Evolutionary conservation across 2,888 invertebrate genomes (phyloP), one percentile per base, ranked within the genome.

Genomic region (Cloeon dipterum): DNA sequence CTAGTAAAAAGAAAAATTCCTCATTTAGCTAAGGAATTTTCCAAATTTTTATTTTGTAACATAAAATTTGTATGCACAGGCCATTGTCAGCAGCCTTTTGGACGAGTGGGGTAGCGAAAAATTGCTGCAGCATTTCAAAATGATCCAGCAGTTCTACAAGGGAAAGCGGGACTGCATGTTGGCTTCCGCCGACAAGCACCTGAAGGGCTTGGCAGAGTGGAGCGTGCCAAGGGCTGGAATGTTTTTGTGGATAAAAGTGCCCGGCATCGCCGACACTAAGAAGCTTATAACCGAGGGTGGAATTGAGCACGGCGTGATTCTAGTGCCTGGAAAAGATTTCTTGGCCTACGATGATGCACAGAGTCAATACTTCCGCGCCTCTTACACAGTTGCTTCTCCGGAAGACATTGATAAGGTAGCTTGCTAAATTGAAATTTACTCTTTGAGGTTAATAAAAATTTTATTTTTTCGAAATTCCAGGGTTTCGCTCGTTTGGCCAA

Each of bases 291-390:
- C 69, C 58, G 63, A 68, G 36, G 65, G 71, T 36, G 81, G 77
- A 0, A 52, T 73, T 17, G 59, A 65, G 37, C 69, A 73, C 39
- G 68, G 75, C 8, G 65, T 79, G 2, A 66, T 73, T 49, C 56
- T 79, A 43, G 66, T 74, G 1, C 82, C 82, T 0, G 83, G 82
- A 0, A 74, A 71, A 41, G 74, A 72, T 1, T 82, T 81, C 52
- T 65, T 66, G 53, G 63, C 64, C 36, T 70, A 76, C 52, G 59
- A 62, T 1, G 55, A 56, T 26, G 58, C 63, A 40, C 68, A 74
- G 10, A 73, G 70, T 45, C 69, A 67, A 33, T 72, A 71, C 50
- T 55, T 82, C 36, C 58, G 83, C 36, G 66, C 75, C 25, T 70
- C 79, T 1, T 82, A 70, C 51, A 74, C 79, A 36, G 66, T 71